phyloP scores from a whole-genome alignment of 2,797 vertebrate species.

The Crypturellus tataupa region DNA sequence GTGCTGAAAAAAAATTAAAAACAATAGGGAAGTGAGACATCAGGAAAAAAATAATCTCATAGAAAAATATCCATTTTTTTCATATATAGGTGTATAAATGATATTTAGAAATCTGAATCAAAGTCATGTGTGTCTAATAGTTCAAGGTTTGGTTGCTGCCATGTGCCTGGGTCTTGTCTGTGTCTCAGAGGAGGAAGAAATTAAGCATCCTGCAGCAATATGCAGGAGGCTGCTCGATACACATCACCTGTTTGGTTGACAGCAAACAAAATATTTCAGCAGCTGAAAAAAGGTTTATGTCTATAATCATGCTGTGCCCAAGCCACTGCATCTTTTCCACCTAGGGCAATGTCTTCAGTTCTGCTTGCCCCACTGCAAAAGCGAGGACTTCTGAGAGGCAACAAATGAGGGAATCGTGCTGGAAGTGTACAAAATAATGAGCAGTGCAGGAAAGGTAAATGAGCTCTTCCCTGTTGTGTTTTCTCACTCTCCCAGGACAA shows the following conservation, averaged over 20 bases:
- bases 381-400: neutral
- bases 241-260: neutral
- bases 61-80: neutral
- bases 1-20: neutral
- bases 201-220: conserved; percentile 28
- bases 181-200: neutral
- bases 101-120: neutral
- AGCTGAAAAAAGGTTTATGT: neutral
- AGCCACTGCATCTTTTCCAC: conserved; percentile 28
- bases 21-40: neutral
- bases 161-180: neutral
- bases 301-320: conserved; percentile 29
- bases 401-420: conserved; percentile 22
- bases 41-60: neutral
- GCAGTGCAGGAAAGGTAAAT: conserved; percentile 5
- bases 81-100: neutral
- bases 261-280: conserved; percentile 24
- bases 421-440: conserved; percentile 25
- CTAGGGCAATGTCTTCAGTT: conserved; percentile 38
- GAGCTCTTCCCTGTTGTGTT: conserved; percentile 12
- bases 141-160: neutral
- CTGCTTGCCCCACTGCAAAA: neutral
- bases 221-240: neutral
- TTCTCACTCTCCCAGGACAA: neutral
- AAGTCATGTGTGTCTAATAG: neutral